Evolutionary conservation across 2,797 vertebrate species (phyloP), one percentile per base, ranked within the genome.

Genomic region (Schizopygopsis malacanthus): DNA sequence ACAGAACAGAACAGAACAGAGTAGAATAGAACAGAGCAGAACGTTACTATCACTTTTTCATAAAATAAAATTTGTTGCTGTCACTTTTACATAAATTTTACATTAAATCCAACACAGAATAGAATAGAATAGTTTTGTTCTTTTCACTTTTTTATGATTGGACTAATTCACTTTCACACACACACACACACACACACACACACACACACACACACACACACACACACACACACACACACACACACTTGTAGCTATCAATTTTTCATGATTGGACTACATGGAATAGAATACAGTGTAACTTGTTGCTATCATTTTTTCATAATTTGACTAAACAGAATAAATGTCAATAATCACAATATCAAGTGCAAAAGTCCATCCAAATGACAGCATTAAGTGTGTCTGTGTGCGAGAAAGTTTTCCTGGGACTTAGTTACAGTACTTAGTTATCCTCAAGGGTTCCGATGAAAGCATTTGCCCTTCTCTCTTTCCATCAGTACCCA

Each of bases 311-410:
- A 3, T 1, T 73, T 47, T 70, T 72, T 73, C 4, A 47, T 47
- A 0, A 39, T 4, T 69, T 16, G 15, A 20, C 33, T 20, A 18
- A 39, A 28, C 0, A 4, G 12, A 63, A 28, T 28, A 63, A 87
- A 90, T 87, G 78, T 81, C 84, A 71, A 47, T 61, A 86, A 90
- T 88, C 85, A 87, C 80, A 89, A 54, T 18, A 61, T 28, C 22
- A 54, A 12, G 59, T 61, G n/a, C 22, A 61, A 2, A 61, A n/a
- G n/a, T 43, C 28, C 2, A 59, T 67, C 43, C 25, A 54, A 43
- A 6, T 63, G 12, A 5, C 20, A 25, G 39, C 20, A 37, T 15
- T n/a, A n/a, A 81, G 70, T 63, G 52, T 80, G 61, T 80, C 25
- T 85, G 52, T 63, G 81, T 69, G 70, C 9, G n/a, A 28, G 37